Conservation (phyloP, 2,797 vertebrate species). For the Odontamblyopus lacepedii region DNA sequence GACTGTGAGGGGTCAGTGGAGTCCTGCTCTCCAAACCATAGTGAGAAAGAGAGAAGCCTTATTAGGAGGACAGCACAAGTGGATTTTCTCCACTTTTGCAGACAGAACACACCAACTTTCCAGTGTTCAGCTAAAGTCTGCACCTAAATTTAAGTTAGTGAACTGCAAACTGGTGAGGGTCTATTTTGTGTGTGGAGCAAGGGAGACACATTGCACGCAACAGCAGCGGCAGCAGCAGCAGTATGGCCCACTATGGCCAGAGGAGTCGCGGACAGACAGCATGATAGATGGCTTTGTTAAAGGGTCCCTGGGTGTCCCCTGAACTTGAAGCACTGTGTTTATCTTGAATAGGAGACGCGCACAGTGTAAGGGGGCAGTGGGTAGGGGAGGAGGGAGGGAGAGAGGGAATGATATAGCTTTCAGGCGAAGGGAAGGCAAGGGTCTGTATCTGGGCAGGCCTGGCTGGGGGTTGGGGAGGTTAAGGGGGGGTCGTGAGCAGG, state of each 20-base stretch:
- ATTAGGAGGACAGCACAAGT: slow-evolving; percentile 27
- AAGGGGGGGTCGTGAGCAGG: slow-evolving; percentile 68
- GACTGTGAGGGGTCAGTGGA: slow-evolving; percentile 49
- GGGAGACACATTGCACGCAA: slow-evolving; percentile 72
- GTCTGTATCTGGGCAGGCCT: slow-evolving; percentile 71
- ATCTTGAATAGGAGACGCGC: slow-evolving; percentile 95
- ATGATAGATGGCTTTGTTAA: slow-evolving; percentile 87
- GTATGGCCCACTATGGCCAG: slow-evolving; percentile 71
- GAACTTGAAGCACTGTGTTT: slow-evolving; percentile 99
- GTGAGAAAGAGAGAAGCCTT: slow-evolving; percentile 26
- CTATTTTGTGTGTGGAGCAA: slow-evolving; percentile 64
- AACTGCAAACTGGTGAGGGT: slow-evolving; percentile 40
- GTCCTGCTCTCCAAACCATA: slow-evolving; percentile 33
- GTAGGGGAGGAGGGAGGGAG: slow-evolving; percentile 39
- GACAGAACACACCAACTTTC: slow-evolving; percentile 69
- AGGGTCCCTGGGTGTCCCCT: slow-evolving; percentile 98
- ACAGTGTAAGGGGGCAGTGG: slow-evolving; percentile 83
- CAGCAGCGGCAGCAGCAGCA: slow-evolving; percentile 73
- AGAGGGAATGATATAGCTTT: slow-evolving; percentile 72
- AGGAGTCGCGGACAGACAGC: slow-evolving; percentile 77
- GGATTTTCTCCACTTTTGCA: slow-evolving; percentile 59
- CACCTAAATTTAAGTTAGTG: slow-evolving; percentile 34
- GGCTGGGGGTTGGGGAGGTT: slow-evolving; percentile 72
- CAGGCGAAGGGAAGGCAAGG: slow-evolving; percentile 54
- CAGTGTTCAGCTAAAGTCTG: slow-evolving; percentile 49